These are phyloP conservation scores for Paedocypris sp. DNA, from an alignment of 2,113 vertebrate species.

Conservation along the genomic window DNA sequence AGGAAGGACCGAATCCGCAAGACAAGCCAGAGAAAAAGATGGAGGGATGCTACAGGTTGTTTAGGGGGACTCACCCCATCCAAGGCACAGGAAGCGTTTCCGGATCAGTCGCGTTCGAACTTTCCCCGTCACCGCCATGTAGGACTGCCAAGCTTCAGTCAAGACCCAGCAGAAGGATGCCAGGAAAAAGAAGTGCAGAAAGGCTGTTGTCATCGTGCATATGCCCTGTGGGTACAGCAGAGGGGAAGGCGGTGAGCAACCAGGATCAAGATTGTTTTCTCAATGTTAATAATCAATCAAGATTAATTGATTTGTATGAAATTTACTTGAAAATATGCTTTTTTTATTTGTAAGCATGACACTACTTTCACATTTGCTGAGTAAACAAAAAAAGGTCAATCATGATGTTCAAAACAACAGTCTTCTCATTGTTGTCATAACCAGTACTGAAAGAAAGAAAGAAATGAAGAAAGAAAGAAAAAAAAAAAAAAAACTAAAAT, in stretches of 20 bases:
- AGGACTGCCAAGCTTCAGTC: conserved; percentile 98
- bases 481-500: no score
- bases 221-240: conserved; percentile 67
- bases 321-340: no score
- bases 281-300: no score
- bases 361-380: no score
- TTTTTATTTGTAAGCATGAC: no score
- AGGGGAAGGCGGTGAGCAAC: conserved; percentile 36
- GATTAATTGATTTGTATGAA: no score
- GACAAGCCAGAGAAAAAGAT: conserved; percentile 3
- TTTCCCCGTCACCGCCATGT: conserved; percentile 98
- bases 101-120: conserved; percentile 95
- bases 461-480: no score
- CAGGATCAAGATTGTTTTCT: no score
- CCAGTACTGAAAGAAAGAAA: no score
- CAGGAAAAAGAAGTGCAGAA: conserved; percentile 99
- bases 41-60: conserved; percentile 22
- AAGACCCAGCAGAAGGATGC: conserved; percentile 99
- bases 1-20: neutral
- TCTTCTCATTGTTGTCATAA: no score
- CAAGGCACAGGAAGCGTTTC: conserved; percentile 95
- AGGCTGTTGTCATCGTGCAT: conserved; percentile 93
- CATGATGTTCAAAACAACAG: no score
- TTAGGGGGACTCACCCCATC: conserved; percentile 80
- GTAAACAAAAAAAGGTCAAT: no score